Base-by-base conservation (phyloP, 2,797 vertebrate genomes). In the Poecilia picta region DNA sequence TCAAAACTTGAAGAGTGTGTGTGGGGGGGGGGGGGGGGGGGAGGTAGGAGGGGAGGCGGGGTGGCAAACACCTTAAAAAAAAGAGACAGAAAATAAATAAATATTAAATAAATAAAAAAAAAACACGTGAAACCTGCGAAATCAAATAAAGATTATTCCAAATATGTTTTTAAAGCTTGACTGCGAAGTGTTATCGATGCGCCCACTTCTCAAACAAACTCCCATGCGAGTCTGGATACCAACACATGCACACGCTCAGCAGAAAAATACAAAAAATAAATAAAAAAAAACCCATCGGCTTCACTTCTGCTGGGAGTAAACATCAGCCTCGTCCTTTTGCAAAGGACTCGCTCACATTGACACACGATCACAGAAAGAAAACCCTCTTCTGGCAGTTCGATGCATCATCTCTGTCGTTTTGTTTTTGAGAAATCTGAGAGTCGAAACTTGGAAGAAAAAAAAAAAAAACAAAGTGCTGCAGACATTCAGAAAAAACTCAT, bases 111-210 rank as follows among this genome's bases (percentile, higher is more conserved):
- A 53, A 33, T 55, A n/a, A 57, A 62, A 62, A 31, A 45, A 43
- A 79, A 72, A 85, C 78, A 80, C 82, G 77, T 80, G 78, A 87
- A 76, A 84, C 72, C 81, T 82, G 73, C 49, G 64, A 82, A 87
- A 87, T 85, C 83, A 86, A 81, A 84, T 85, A 85, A 86, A 94
- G 82, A 94, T 92, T 90, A 93, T 91, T 93, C 91, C 87, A 85
- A 88, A 86, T 88, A 53, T 80, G 57, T 81, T 74, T 82, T 85
- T 36, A 77, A 85, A 85, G 80, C 88, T 90, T 59, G 82, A 80
- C 83, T 83, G 79, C 51, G 87, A 80, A 31, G 80, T 75, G 72
- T 89, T 71, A 93, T 93, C 83, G 92, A 94, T 86, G 89, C 80
- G 84, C 82, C 43, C 73, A 90, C 90, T 88, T 92, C 89, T 81